phyloP scores from a whole-genome alignment of 2,113 vertebrate genomes.

The Sciurus niger region DNA sequence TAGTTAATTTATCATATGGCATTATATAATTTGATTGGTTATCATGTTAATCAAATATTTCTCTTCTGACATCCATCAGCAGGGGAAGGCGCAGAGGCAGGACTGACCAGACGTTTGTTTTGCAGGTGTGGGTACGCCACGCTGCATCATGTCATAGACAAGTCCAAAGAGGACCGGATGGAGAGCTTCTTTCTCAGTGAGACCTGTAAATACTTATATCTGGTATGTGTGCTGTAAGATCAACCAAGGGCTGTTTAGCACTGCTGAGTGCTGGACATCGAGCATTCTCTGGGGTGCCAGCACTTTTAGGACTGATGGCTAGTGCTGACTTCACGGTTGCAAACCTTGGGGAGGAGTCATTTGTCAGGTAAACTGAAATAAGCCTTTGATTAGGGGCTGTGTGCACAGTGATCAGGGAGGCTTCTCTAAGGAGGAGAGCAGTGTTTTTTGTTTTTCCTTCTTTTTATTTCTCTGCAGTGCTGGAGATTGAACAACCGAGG shows the following conservation, averaged over 20 bases:
- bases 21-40: not conserved
- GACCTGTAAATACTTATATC: slow-evolving; percentile 98
- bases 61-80: not conserved
- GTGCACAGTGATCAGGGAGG: accelerated
- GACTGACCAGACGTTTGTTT: not conserved
- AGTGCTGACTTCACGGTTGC: not conserved
- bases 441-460: too few species aligned
- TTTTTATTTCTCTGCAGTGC: not conserved
- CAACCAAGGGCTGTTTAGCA: too few species aligned
- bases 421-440: not conserved
- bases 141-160: slow-evolving; percentile 97
- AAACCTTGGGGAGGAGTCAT: accelerated
- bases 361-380: not conserved
- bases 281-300: not conserved
- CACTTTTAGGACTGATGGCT: not conserved
- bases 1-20: not conserved
- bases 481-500: not conserved
- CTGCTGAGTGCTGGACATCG: not conserved
- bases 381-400: accelerated
- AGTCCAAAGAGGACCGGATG: slow-evolving; percentile 99
- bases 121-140: slow-evolving; percentile 98
- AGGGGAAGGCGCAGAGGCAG: not conserved
- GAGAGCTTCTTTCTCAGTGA: slow-evolving; percentile 99
- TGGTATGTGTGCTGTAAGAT: slow-evolving; percentile 89
- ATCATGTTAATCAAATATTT: not conserved